Evolutionary conservation across 1,140 invertebrate species (phyloP).

Genomic region (Penaeus japonicus): DNA sequence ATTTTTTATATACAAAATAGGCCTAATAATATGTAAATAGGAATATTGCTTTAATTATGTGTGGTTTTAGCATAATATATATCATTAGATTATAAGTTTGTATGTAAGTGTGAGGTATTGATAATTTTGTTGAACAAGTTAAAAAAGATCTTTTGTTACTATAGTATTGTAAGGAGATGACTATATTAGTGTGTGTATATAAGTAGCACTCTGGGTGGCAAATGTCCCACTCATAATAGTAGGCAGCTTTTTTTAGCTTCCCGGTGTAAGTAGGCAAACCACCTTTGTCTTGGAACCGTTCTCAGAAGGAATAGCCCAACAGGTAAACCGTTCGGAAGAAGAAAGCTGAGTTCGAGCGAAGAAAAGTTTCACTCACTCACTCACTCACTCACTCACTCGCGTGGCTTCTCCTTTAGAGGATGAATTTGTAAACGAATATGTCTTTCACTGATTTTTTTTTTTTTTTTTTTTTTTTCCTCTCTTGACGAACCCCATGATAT

Average conservation of each 20-base stretch:
- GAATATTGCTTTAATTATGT: conserved; percentile 55
- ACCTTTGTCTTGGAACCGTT: no score
- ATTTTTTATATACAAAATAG: conserved; percentile 52
- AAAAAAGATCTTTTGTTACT: conserved; percentile 35
- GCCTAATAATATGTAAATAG: conserved; percentile 52
- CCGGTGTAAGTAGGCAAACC: neutral
- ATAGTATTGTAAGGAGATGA: conserved; percentile 53
- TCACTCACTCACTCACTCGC: no score
- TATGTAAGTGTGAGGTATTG: conserved; percentile 31
- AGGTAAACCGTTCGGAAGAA: no score
- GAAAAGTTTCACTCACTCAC: no score
- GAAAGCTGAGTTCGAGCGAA: no score
- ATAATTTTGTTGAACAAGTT: conserved; percentile 39
- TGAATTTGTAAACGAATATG: no score
- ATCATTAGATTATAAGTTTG: conserved; percentile 43
- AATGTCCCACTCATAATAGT: neutral
- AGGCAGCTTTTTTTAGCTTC: conserved; percentile 19
- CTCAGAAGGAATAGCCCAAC: no score
- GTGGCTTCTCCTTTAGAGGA: no score
- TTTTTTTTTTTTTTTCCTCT: no score
- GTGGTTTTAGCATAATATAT: conserved; percentile 56
- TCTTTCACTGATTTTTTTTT: no score
- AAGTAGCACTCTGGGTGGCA: neutral
- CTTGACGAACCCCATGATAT: no score
- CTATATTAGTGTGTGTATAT: conserved; percentile 46